phyloP scores from a whole-genome alignment of 2,113 vertebrate genomes.

The Ifrita kowaldi region DNA sequence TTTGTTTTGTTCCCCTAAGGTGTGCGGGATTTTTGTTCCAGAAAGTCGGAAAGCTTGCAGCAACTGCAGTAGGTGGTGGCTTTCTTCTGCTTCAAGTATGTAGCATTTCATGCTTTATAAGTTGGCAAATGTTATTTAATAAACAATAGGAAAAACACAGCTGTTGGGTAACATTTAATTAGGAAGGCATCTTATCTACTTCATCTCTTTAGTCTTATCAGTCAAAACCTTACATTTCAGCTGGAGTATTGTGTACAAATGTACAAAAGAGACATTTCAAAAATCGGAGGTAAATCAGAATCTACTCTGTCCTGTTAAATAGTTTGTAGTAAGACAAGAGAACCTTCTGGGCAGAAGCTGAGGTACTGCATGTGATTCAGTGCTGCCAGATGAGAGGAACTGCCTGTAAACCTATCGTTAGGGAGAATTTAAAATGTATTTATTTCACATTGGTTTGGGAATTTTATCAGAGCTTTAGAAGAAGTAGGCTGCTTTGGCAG shows the following conservation, averaged over 20 bases:
- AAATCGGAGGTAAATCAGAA: not conserved
- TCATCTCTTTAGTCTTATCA: not conserved
- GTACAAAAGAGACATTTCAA: not conserved
- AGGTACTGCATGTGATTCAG: not conserved
- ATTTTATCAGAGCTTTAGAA: not conserved
- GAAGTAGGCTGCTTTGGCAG: not conserved
- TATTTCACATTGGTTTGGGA: not conserved
- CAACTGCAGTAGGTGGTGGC: conserved; percentile 92
- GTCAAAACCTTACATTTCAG: not conserved
- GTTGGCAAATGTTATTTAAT: conserved; percentile 48
- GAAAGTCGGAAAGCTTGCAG: conserved; percentile 95
- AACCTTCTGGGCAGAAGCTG: not conserved
- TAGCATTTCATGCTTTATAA: conserved; percentile 49
- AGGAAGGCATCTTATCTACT: not conserved
- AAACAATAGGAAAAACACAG: conserved; percentile 47
- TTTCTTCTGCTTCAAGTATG: conserved; percentile 93
- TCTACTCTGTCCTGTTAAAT: not conserved
- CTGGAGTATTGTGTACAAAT: not conserved
- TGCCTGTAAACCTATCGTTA: not conserved
- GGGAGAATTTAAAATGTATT: not conserved
- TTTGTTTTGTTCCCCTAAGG: conserved; percentile 76
- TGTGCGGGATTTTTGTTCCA: conserved; percentile 97
- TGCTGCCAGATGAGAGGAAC: not conserved
- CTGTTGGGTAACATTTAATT: not conserved
- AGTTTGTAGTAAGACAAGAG: not conserved